Base-by-base conservation (phyloP, 2,888 invertebrate species). In the Drosophila infuscata region DNA sequence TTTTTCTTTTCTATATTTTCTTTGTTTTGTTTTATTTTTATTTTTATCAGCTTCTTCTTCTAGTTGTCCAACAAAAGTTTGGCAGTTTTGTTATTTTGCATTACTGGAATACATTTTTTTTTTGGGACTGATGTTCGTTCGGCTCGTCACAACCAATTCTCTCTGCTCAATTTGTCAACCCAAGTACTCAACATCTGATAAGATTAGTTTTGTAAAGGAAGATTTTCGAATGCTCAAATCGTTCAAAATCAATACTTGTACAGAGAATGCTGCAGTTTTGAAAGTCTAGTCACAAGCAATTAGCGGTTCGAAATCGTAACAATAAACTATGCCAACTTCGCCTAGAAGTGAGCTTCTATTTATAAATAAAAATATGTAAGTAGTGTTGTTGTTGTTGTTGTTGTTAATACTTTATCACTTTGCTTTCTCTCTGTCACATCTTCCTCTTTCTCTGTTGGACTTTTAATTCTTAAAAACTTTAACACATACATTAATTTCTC, bases 341-440 rank as follows among this genome's bases (percentile, higher is more conserved):
- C 60, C 43, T 63, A 52, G 52, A 56, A 43, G 57, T 48, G 59
- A 71, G 58, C 53, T 63, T 29, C 53, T 74, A 70, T 62, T 48
- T 49, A 70, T 56, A 78, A 70, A 61, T 70, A 67, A 53, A 62
- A 66, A 53, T 76, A 67, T 68, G 69, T 70, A 74, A 74, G 78
- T 74, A 78, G 74, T 76, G 75, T 43, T 46, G 12, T 46, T 20
- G 43, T 54, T 54, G 43, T 54, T 54, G 53, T 54, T 57, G 57
- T 78, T 70, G 73, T 76, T 76, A 74, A 83, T 81, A 81, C 67
- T 73, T 76, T 86, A 87, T 89, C 87, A 87, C 87, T 89, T 89
- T 76, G 83, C 89, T 87, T 85, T 87, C 76, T 81, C 59, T 67
- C 72, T 29, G 38, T 58, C 51, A 48, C 52, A 53, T 57, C 61